Evolutionary conservation across 2,888 invertebrate species (phyloP), one percentile per base, ranked within the genome.

Genomic region (Drepana falcataria): DNA sequence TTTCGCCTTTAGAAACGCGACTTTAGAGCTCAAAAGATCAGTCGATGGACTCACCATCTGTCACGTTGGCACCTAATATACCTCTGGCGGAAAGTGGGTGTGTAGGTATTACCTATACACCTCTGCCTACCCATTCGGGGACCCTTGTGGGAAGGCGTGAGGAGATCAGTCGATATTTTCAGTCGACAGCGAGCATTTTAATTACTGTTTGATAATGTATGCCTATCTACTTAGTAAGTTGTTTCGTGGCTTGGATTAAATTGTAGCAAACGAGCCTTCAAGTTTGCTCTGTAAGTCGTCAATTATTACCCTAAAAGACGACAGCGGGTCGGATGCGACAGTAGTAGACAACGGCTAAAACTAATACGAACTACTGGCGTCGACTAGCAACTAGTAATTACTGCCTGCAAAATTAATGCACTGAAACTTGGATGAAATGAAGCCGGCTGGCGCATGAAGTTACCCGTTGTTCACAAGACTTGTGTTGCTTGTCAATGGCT

Each of bases 381-480:
- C 84, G 82, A 81, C 83, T 83, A 77, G 82, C 75, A 83, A 85
- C 87, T 86, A 84, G 87, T 89, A 89, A 89, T 90, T 89, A 89
- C 88, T 79, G 83, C 82, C 73, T 88, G 87, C 86, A 89, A 88
- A 87, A 89, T 88, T 88, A 90, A 89, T 89, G 88, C 86, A 86
- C 82, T 79, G 81, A 83, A 86, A 88, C 87, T 86, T 83, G 83
- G 78, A 82, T 83, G 84, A 86, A 89, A 89, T 87, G 86, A 87
- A 89, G 85, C 85, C 85, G 72, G 85, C 85, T 85, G 72, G 85
- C 78, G 80, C 81, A 79, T 79, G 75, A 85, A 87, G 78, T 87
- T 86, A 69, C 71, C 71, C 73, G 66, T 72, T 68, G 69, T 66
- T 71, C 71, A 66, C 58, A 52, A 60, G 60, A 62, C 73, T 69